Evolutionary conservation across 2,888 invertebrate species (phyloP), one percentile per base, ranked within the genome.

Genomic region (Drosophila ustulata): DNA sequence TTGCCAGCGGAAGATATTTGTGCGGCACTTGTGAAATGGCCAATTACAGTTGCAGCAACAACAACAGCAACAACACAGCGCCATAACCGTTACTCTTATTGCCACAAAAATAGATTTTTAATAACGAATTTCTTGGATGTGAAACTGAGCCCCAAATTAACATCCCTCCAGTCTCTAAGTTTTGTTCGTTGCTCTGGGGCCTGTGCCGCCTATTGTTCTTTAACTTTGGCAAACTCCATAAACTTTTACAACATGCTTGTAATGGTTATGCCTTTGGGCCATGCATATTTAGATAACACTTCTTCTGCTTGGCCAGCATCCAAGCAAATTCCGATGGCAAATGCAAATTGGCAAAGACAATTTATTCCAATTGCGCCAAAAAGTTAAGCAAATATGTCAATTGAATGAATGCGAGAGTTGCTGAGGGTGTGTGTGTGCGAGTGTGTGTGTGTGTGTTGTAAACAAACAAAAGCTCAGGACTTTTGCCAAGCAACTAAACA

Each of bases 261-360:
- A 49, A 50, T 43, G 30, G 32, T 45, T 52, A 53, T 50, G 9
- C 32, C 75, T 30, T 46, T 37, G 46, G 28, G 65, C 61, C 52
- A 49, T 28, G 30, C 59, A 39, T 75, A 71, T 71, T 66, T 58
- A 56, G 63, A 77, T 71, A 77, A 63, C 74, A 58, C 30, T 65
- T 78, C 59, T 59, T 43, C 55, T 43, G 43, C 30, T 55, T 55
- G 55, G 56, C 56, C 34, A 28, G 32, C 2, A n/a, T 25, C 51
- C 26, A 39, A 39, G 18, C 13, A 13, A 26, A 46, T 32, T 9
- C 11, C 50, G 9, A 61, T 56, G 45, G 45, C 55, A 62, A 85
- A 88, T 88, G 88, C 77, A 88, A 82, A 82, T 82, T 88, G 74
- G 59, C 70, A 78, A 78, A 80, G 78, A 75, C 71, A 80, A 80